Evolutionary conservation across 2,797 vertebrate genomes (phyloP).

Genomic region (Pagetopsis macropterus): DNA sequence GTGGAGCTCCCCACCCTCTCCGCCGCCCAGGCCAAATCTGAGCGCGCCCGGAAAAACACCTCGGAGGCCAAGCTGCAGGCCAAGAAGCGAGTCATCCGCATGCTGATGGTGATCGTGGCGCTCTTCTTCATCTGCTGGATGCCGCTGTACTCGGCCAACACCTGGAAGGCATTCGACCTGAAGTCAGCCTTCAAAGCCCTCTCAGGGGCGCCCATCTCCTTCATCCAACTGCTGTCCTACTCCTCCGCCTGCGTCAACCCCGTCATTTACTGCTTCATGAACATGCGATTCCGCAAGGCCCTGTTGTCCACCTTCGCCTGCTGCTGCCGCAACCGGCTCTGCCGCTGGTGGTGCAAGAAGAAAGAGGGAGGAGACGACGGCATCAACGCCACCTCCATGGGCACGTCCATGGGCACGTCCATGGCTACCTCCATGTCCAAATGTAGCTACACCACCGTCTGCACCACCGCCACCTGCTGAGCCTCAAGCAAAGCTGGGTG

Average conservation of each 20-base stretch:
- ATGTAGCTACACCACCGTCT: constrained; percentile 93
- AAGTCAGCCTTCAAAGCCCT: constrained; percentile 81
- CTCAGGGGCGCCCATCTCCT: constrained; percentile 91
- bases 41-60: constrained; percentile 83
- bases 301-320: constrained; percentile 86
- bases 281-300: constrained; percentile 92
- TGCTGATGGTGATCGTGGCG: constrained; percentile 93
- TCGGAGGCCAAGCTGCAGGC: constrained; percentile 90
- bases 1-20: constrained; percentile 88
- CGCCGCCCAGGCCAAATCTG: constrained; percentile 52
- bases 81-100: constrained; percentile 92
- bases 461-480: constrained; percentile 87
- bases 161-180: constrained; percentile 90
- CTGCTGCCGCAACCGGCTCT: constrained; percentile 71
- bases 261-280: constrained; percentile 98
- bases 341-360: constrained; percentile 60
- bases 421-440: constrained; percentile 88
- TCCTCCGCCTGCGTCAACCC: constrained; percentile 92
- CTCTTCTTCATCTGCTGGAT: constrained; percentile 96
- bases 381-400: constrained; percentile 65
- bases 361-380: constrained; percentile 70
- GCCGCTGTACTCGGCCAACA: constrained; percentile 92
- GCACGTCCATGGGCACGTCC: constrained; percentile 66
- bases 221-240: constrained; percentile 95
- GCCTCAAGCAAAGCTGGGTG: not conserved